These are phyloP conservation scores for Tetranychus piercei DNA, from an alignment of 2,888 invertebrate species.

Conservation along the genomic window DNA sequence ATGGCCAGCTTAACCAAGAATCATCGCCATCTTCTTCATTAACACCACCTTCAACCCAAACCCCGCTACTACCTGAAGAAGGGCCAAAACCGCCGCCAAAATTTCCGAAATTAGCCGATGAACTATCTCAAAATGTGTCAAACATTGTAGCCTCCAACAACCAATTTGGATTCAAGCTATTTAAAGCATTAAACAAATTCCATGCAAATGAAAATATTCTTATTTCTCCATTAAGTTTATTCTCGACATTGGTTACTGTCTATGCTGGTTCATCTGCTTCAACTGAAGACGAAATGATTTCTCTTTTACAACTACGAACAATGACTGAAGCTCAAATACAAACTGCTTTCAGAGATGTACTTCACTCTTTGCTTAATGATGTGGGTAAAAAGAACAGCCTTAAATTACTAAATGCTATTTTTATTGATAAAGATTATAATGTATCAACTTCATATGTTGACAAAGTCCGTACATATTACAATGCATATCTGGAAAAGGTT, in stretches of 20 bases:
- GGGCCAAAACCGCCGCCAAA: not conserved
- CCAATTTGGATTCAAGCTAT: not conserved
- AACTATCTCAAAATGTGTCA: not conserved
- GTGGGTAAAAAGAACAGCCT: not conserved
- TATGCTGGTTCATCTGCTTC: constrained; percentile 1
- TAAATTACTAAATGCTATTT: not conserved
- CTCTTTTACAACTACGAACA: not conserved
- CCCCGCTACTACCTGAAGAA: not conserved
- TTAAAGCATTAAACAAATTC: not conserved
- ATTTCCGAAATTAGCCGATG: not conserved
- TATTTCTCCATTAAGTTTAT: constrained; percentile 7
- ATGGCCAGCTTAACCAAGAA: not conserved
- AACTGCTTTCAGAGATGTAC: not conserved
- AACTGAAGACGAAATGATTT: constrained; percentile 1
- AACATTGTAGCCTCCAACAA: constrained; percentile 5
- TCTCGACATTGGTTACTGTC: not conserved
- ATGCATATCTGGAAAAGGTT: constrained; percentile 2
- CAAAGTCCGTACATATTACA: constrained; percentile 12
- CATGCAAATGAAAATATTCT: constrained; percentile 3
- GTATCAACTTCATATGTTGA: not conserved
- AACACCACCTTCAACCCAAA: not conserved
- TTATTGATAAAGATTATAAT: constrained; percentile 12
- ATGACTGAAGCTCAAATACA: constrained; percentile 6
- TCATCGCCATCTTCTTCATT: not conserved
- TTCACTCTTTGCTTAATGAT: not conserved